These are phyloP conservation scores for Drosophila nigrodunni DNA, from an alignment of 1,140 invertebrate genomes.

Conservation along the genomic window DNA sequence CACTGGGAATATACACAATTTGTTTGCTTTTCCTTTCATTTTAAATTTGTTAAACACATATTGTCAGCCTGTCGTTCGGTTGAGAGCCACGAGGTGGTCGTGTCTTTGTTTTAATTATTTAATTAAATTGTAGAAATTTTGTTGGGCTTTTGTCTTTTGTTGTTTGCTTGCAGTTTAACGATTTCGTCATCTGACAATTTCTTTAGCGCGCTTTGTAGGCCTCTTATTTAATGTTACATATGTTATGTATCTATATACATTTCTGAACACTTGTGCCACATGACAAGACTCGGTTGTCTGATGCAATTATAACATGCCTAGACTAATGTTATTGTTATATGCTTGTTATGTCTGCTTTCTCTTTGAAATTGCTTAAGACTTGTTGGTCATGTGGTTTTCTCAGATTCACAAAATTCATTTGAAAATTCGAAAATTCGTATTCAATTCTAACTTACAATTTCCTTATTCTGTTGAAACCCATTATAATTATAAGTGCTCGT, in stretches of 20 bases:
- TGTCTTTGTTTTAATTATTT: slow-evolving; percentile 68
- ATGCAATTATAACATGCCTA: slow-evolving; percentile 32
- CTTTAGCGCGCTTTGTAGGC: slow-evolving; percentile 41
- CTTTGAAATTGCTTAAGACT: slow-evolving; percentile 3
- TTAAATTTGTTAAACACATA: slow-evolving; percentile 67
- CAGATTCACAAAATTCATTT: slow-evolving; percentile 1
- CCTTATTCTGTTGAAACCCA: slow-evolving; percentile 22
- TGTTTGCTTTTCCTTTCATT: slow-evolving; percentile 34
- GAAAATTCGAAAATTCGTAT: not conserved
- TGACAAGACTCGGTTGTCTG: slow-evolving; percentile 26
- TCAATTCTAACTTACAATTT: not conserved
- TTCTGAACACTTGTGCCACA: slow-evolving; percentile 18
- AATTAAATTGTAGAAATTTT: slow-evolving; percentile 75
- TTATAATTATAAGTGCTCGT: slow-evolving; percentile 21
- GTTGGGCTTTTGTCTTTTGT: slow-evolving; percentile 29
- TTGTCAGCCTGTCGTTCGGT: slow-evolving; percentile 14
- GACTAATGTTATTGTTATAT: slow-evolving; percentile 26
- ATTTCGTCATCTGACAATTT: slow-evolving; percentile 65
- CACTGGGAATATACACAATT: slow-evolving; percentile 1
- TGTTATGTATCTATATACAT: too few relatives aligned
- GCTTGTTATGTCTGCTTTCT: slow-evolving; percentile 22
- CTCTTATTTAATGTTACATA: slow-evolving; percentile 51
- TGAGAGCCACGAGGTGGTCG: slow-evolving; percentile 18
- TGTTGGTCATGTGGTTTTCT: not conserved
- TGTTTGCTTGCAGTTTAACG: slow-evolving; percentile 38